Evolutionary conservation across 2,113 vertebrate species (phyloP), one percentile per base, ranked within the genome.

Genomic region (Lagopus muta): DNA sequence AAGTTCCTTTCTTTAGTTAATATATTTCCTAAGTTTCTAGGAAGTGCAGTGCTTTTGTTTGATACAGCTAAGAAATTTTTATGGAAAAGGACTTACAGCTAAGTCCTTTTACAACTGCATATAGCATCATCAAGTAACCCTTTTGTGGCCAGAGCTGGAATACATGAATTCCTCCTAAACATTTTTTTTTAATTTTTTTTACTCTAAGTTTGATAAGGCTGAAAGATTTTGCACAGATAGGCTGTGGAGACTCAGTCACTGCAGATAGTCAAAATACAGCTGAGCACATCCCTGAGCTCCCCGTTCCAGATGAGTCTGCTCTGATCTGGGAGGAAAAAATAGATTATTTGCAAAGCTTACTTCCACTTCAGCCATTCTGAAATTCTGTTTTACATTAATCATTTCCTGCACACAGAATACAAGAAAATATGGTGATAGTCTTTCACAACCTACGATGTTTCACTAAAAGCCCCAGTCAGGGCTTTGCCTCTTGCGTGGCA

Each of bases 311-410:
- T 38, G 45, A 36, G 8, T 14, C 50, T 48, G 27, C 32, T 70
- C 57, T 64, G n/a, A 52, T 12, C 0, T 0, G 4, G 30, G 15
- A 3, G 3, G 9, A 70, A 34, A 77, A 34, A 77, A 69, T 5
- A n/a, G 20, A 25, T 38, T 18, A 15, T 15, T 16, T 78, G 42
- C 66, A 74, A 34, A 69, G 8, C 5, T 60, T 19, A 10, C 13
- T 71, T 88, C 8, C 43, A 78, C 16, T 12, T 58, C 80, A 69
- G 27, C 32, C 4, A 3, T 65, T 50, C 22, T 0, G 1, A 16
- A 10, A 74, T 65, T 74, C 71, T 74, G 7, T 58, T 88, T 64
- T 24, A 24, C 12, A 5, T 38, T 19, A 80, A 47, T 8, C 18
- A 42, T 82, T 66, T 72, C 47, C 19, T 32, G 15, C 15, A 24